Evolutionary conservation across 2,888 invertebrate species (phyloP).

Genomic region (Dysmachus trigonus): DNA sequence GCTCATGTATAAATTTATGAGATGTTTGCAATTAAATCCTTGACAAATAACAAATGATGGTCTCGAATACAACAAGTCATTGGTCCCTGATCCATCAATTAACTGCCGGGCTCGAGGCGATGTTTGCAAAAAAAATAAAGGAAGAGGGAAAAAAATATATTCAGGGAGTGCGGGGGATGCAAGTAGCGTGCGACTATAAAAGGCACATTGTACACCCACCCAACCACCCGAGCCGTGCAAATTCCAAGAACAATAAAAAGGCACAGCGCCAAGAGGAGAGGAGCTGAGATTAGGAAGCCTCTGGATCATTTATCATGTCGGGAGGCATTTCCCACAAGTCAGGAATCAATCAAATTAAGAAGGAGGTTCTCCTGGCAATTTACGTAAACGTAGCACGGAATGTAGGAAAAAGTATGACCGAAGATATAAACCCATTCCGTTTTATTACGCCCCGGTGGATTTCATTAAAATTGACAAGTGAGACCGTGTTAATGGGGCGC

Average conservation of each 20-base stretch:
- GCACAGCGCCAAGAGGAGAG: neutral
- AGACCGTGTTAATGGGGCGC: neutral
- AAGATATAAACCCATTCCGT: slow-evolving; percentile 31
- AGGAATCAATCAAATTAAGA: slow-evolving; percentile 34
- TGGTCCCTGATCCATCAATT: slow-evolving; percentile 38
- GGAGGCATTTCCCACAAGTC: slow-evolving; percentile 22
- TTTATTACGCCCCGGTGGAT: slow-evolving; percentile 10
- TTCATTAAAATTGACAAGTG: neutral
- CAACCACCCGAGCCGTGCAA: neutral
- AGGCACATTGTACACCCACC: neutral
- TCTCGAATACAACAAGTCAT: slow-evolving; percentile 31
- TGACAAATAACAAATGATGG: slow-evolving; percentile 41
- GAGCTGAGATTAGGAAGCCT: neutral
- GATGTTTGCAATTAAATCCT: slow-evolving; percentile 30
- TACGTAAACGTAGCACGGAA: neutral
- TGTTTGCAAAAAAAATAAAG: neutral
- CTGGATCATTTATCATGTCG: slow-evolving; percentile 30
- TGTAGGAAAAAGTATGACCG: neutral
- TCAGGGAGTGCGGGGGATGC: neutral
- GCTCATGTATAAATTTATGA: slow-evolving; percentile 40
- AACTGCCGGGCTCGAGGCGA: neutral
- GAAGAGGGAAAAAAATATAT: neutral
- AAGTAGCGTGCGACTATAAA: neutral
- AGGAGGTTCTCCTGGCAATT: slow-evolving; percentile 15
- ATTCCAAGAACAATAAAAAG: slow-evolving; percentile 25